Conservation (phyloP, 2,797 vertebrate genomes). For the Todus mexicanus region DNA sequence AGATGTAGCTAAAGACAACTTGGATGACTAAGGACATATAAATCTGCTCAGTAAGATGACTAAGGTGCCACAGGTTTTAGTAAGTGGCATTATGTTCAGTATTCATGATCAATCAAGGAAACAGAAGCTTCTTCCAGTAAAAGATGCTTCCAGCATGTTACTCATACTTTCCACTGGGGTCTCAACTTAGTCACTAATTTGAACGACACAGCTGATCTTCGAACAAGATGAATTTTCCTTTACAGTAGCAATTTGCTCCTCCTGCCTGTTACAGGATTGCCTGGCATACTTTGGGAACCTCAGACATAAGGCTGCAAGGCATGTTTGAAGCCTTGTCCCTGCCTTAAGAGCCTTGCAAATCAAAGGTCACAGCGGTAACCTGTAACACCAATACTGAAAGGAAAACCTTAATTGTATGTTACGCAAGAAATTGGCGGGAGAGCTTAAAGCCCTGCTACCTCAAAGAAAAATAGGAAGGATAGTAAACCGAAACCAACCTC, state of each 20-base stretch:
- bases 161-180: not conserved
- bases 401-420: not conserved
- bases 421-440: not conserved
- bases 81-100: not conserved
- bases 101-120: not conserved
- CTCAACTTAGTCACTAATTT: not conserved
- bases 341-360: not conserved
- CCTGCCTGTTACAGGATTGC: not conserved
- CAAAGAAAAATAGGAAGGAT: not conserved
- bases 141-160: not conserved
- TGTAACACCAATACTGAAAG: not conserved
- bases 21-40: not conserved
- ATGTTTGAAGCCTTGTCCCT: not conserved
- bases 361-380: not conserved
- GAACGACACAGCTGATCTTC: not conserved
- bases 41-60: not conserved
- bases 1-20: not conserved
- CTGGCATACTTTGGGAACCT: not conserved
- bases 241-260: not conserved
- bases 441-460: not conserved
- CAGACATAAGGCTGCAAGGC: not conserved
- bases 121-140: not conserved
- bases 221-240: not conserved
- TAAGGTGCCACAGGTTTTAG: not conserved
- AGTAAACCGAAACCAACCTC: conserved; percentile 73